Evolutionary conservation across 2,113 vertebrate species (phyloP), one percentile per base, ranked within the genome.

Genomic region (Scortum barcoo): DNA sequence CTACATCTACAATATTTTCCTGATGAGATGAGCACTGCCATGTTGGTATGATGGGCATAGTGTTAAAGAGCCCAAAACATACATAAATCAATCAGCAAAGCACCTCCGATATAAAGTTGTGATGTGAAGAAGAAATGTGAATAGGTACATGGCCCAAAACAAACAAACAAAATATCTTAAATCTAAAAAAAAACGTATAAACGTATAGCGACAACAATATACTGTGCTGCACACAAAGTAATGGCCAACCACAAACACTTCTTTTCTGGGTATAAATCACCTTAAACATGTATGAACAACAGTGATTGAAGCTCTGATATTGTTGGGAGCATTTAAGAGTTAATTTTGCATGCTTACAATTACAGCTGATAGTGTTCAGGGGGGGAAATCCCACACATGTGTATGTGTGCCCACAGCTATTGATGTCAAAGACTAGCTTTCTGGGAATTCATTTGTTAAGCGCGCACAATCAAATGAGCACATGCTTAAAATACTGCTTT

Each of bases 221-320:
- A 60, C 33, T 51, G 63, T 58, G 63, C 67, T 20, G 44, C 48
- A 48, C 36, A 14, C 46, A 19, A 48, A 74, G 8, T 70, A 71
- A 76, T 22, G 61, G 5, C 53, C n/a, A 46, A 72, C 56, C 56
- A 86, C 66, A 76, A 86, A 56, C 66, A 61, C 28, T 85, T 81
- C 70, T 75, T 85, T 89, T 81, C 86, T 76, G 51, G 0, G 38
- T n/a, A 76, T 82, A 62, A 91, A 89, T 71, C 76, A 51, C 53
- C 40, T 56, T 57, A 65, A 83, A 66, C 63, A 42, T 72, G 67
- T 56, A 67, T 70, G 58, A 82, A 50, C 72, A 66, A 48, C 70
- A 54, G 68, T 11, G 73, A 90, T 86, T 68, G 72, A 69, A 42
- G 82, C 44, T 36, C 81, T 67, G 89, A 88, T 84, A 78, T 17